Conservation (phyloP, 2,888 invertebrate species). For the Hesperia comma region DNA sequence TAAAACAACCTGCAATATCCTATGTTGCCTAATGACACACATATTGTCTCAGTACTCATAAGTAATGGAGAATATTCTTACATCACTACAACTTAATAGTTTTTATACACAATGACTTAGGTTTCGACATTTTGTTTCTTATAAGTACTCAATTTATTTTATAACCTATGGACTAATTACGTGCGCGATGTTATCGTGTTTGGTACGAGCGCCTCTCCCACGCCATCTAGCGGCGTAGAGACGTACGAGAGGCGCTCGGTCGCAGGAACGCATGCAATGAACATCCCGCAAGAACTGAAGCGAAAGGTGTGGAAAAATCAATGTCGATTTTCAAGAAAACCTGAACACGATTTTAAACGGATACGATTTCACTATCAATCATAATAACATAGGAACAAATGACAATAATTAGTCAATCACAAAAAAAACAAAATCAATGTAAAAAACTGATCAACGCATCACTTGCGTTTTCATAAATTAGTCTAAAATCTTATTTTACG, state of each 20-base stretch:
- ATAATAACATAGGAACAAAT: conserved; percentile 82
- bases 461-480: conserved; percentile 74
- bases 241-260: conserved; percentile 53
- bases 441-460: conserved; percentile 72
- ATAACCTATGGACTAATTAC: conserved; percentile 77
- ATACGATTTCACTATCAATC: conserved; percentile 66
- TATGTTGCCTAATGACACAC: conserved; percentile 75
- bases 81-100: conserved; percentile 76
- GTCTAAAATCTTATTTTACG: conserved; percentile 74
- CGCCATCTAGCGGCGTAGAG: conserved; percentile 48
- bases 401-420: conserved; percentile 82
- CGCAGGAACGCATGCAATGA: conserved; percentile 64
- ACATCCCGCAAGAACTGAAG: conserved; percentile 61
- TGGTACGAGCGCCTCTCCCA: conserved; percentile 54
- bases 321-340: conserved; percentile 81
- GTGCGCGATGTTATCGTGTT: conserved; percentile 70
- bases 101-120: conserved; percentile 84
- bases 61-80: conserved; percentile 82
- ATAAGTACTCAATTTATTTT: conserved; percentile 79
- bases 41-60: conserved; percentile 80
- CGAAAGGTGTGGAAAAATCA: conserved; percentile 67
- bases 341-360: conserved; percentile 75
- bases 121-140: conserved; percentile 83
- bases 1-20: conserved; percentile 72
- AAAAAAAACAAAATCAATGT: conserved; percentile 71